Percentiles rank a stretch among this genome's conserved stretches.
Evolutionary conservation across 2,797 vertebrate species (phyloP).

Genomic region (Peromyscus nudipes): DNA sequence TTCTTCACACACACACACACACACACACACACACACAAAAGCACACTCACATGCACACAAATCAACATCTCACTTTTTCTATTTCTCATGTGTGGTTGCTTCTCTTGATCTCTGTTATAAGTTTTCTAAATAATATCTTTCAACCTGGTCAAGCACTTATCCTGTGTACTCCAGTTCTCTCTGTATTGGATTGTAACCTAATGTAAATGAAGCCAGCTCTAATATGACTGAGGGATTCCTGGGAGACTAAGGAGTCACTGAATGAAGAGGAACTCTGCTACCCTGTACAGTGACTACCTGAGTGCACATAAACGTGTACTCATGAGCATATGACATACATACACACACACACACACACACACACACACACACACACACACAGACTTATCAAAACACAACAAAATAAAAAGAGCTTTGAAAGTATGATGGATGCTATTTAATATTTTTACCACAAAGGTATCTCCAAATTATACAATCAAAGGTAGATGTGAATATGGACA

Average conservation of each 20-base stretch:
- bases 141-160: background rate
- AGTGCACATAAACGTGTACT: background rate
- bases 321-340: background rate
- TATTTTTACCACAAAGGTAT: background rate
- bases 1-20: background rate
- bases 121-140: background rate
- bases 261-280: background rate
- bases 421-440: background rate
- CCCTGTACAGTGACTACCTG: background rate
- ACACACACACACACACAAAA: background rate
- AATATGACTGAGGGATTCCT: background rate
- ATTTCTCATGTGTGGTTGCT: background rate
- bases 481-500: background rate
- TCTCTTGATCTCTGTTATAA: background rate
- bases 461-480: background rate
- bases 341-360: background rate
- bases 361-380: background rate
- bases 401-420: background rate
- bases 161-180: background rate
- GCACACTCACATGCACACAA: background rate
- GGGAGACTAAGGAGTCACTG: background rate
- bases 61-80: background rate
- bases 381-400: background rate
- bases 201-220: slow-evolving; percentile 3
- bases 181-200: background rate